Evolutionary conservation across 1,140 invertebrate species (phyloP).

Genomic region (Drosophila pruinosa): DNA sequence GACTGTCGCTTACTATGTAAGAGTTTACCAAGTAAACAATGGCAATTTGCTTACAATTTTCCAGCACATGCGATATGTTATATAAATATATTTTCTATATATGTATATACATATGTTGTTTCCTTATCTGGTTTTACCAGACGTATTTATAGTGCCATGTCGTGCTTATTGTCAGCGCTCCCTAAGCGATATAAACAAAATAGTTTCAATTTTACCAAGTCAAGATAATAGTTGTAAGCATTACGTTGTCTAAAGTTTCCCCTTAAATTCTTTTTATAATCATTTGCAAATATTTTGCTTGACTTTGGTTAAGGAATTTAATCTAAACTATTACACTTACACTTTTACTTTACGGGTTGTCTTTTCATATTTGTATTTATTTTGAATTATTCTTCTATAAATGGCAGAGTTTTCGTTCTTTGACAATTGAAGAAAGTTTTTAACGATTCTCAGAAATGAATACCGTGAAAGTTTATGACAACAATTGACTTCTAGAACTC

Average conservation of each 20-base stretch:
- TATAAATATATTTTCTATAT: background rate
- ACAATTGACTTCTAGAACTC: constrained; percentile 19
- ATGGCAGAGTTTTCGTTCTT: background rate
- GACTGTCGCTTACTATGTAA: constrained; percentile 20
- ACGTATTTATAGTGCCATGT: constrained; percentile 33
- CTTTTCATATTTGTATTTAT: too few species aligned
- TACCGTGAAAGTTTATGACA: constrained; percentile 21
- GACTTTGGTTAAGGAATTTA: background rate
- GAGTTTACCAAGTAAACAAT: constrained; percentile 27
- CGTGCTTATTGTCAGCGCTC: constrained; percentile 10
- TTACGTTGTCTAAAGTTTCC: background rate
- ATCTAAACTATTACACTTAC: too few species aligned
- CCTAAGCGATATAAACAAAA: constrained; percentile 21
- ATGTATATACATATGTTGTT: background rate
- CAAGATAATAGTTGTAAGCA: constrained; percentile 1
- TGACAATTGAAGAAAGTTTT: constrained; percentile 10
- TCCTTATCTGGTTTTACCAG: constrained; percentile 22
- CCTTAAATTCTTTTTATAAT: background rate
- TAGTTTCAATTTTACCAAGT: constrained; percentile 28
- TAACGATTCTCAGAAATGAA: background rate
- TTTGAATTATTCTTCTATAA: too few species aligned
- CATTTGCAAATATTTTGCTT: background rate
- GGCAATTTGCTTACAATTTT: background rate
- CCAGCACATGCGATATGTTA: constrained; percentile 24
- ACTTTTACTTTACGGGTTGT: too few species aligned